Evolutionary conservation across 2,113 vertebrate species (phyloP).

Genomic region (Epinephelus lanceolatus): DNA sequence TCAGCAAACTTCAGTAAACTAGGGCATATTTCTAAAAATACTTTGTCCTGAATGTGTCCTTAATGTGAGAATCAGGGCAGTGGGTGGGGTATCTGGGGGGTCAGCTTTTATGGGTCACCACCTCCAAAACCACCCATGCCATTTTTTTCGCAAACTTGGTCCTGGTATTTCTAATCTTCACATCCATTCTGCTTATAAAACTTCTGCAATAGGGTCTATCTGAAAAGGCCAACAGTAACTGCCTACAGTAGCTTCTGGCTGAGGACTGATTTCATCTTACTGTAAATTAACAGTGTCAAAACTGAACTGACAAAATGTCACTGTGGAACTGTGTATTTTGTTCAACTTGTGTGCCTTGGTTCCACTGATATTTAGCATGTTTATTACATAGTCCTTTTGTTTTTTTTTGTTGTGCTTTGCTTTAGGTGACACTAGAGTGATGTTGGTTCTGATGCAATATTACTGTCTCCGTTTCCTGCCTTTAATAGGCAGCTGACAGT

Average conservation of each 20-base stretch:
- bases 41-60: conserved; percentile 17
- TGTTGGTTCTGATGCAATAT: background rate
- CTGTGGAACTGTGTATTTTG: background rate
- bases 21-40: background rate
- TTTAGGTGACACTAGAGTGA: background rate
- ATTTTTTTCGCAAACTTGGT: background rate
- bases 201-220: background rate
- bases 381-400: too few species aligned
- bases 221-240: background rate
- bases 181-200: background rate
- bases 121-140: background rate
- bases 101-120: background rate
- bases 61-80: background rate
- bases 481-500: background rate
- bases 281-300: too few species aligned
- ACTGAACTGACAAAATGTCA: background rate
- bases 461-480: background rate
- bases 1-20: background rate
- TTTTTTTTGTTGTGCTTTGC: background rate
- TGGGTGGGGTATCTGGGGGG: background rate
- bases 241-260: background rate
- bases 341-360: background rate
- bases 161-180: background rate
- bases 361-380: background rate
- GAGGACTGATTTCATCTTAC: background rate